Base-by-base conservation (phyloP, 2,888 invertebrate species). In the Clanis bilineata region DNA sequence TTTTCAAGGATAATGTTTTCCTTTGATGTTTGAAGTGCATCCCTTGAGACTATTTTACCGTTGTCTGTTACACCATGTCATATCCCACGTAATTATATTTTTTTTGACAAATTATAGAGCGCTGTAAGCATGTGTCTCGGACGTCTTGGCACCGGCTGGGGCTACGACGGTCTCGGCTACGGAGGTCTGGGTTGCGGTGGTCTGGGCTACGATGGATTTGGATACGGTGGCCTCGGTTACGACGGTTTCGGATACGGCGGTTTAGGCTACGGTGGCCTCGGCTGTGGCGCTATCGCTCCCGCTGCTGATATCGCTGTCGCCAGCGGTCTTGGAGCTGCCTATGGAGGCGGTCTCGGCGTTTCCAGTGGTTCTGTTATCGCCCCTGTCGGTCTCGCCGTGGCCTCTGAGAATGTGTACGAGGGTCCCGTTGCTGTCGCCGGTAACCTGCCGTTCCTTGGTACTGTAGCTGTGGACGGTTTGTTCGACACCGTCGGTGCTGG, bases 371-470 rank as follows among this genome's bases (percentile, higher is more conserved):
- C 81, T 0, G 65, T 73, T 0, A 61, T 69, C 9, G 57, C 73
- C 1, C 76, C 78, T 6, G 63, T 32, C 10, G 84, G 85, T 1
- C 70, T 85, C 3, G 69, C 74, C 0, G 72, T 85, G 5, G 61
- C 71, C 0, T 82, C 85, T 23, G 83, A 84, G 39, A 51, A 54
- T 28, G 28, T 39, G 4, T 32, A 32, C 32, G 32, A 32, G 32
- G 32, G 32, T 32, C 7, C 3, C 9, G 32, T 3, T 6, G 6
- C 6, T 9, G 2, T 32, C 9, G 32, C 32, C 9, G 32, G 32
- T 9, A 32, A 32, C 32, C 32, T 32, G 7, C 32, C 32, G 5
- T 32, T 7, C 9, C 39, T 54, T 9, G 54, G 41, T 23, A 32
- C 51, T 15, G 72, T 71, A 1, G 70, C 58, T 32, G 23, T 77